Base-by-base conservation (phyloP, 2,113 vertebrate genomes). In the Cavia aperea region DNA sequence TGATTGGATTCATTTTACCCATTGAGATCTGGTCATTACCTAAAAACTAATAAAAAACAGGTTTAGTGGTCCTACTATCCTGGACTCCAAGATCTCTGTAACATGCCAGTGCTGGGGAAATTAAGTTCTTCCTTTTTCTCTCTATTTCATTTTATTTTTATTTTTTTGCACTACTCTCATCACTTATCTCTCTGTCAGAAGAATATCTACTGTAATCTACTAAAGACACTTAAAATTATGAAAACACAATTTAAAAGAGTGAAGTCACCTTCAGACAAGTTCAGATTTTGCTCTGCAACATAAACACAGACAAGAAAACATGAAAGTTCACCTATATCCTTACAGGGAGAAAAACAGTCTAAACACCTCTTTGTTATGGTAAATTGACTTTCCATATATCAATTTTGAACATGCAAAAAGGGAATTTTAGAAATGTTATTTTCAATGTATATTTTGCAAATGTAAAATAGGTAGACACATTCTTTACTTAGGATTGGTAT, bases 381-480 rank as follows among this genome's bases (percentile, higher is more conserved):
- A 65, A 85, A 89, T 86, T 58, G 72, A 23, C 84, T 70, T 58
- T 39, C 10, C n/a, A 23, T 54, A 13, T 58, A 29, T 23, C 56
- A 36, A 6, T 66, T 82, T 72, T 54, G 43, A 93, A 49, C 33
- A 43, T 33, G 21, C 33, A 56, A 21, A 46, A 88, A 94, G 36
- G 31, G 16, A 13, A 15, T 91, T 92, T 88, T 78, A 81, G n/a
- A 75, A 94, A 66, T 36, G 18, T 78, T 79, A 21, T 88, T 77
- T 91, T 72, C 26, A 62, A 23, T 88, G 87, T 81, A 62, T 51
- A 39, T 88, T 94, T 88, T 70, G 46, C 12, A 58, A 15, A 77
- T 93, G 82, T 54, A 93, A 94, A 75, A 85, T 49, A 51, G 43
- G 62, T 60, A 79, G 66, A 62, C 3, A 68, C 49, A 56, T 95